These are phyloP conservation scores for Heteromurus nitidus DNA, from an alignment of 2,888 invertebrate genomes.

Conservation along the genomic window DNA sequence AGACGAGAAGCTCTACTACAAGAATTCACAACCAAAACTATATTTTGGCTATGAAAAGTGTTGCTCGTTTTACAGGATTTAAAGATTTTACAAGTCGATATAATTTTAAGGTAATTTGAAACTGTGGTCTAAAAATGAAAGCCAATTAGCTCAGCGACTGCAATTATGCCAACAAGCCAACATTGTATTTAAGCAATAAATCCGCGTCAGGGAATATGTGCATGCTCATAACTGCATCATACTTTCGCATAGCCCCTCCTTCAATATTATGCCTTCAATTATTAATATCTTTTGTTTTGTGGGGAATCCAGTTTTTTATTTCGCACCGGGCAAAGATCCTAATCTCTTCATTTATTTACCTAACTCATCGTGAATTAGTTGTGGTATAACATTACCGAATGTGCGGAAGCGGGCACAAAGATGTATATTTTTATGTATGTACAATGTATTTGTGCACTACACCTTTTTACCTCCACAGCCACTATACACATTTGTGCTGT, in stretches of 20 bases:
- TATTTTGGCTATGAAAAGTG: too few species aligned
- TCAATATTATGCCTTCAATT: slow-evolving; percentile 37
- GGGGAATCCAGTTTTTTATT: slow-evolving; percentile 23
- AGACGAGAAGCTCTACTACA: too few species aligned
- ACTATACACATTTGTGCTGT: background rate
- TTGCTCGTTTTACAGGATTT: background rate
- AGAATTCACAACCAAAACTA: too few species aligned
- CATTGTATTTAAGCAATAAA: too few species aligned
- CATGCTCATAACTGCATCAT: too few species aligned
- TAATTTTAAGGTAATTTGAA: too few species aligned
- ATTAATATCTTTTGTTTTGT: slow-evolving; percentile 23
- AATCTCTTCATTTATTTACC: slow-evolving; percentile 50
- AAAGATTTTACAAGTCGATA: too few species aligned
- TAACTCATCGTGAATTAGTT: slow-evolving; percentile 28
- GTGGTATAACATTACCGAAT: background rate
- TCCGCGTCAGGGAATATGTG: too few species aligned
- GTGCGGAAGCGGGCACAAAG: slow-evolving; percentile 14
- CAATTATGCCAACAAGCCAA: too few species aligned
- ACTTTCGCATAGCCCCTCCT: too few species aligned
- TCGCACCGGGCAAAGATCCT: slow-evolving; percentile 16
- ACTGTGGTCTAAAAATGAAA: background rate
- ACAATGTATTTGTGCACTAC: background rate
- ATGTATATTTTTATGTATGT: too few species aligned
- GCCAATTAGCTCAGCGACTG: background rate
- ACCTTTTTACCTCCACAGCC: background rate